These are phyloP conservation scores for Bhutanitis thaidina DNA, from an alignment of 2,888 invertebrate genomes.

Conservation along the genomic window DNA sequence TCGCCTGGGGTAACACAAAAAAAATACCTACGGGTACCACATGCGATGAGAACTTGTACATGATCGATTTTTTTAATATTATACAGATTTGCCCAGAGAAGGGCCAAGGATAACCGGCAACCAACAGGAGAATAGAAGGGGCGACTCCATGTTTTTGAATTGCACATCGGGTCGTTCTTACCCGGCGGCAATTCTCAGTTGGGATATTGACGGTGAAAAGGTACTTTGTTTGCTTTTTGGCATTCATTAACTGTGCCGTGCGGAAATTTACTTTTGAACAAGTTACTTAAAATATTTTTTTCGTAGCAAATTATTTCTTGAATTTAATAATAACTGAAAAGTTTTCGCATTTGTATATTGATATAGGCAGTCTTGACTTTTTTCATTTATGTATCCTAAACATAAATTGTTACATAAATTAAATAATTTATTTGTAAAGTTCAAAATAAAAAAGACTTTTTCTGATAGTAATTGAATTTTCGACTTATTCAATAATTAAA, in stretches of 20 bases:
- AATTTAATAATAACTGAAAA: no score
- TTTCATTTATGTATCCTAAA: no score
- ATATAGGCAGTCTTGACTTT: no score
- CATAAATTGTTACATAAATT: no score
- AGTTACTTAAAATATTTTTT: background rate
- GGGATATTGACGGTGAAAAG: constrained; percentile 89
- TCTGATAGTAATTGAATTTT: no score
- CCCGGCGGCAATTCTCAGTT: constrained; percentile 86
- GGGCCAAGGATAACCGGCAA: constrained; percentile 87
- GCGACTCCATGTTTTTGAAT: constrained; percentile 86
- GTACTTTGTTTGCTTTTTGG: constrained; percentile 50
- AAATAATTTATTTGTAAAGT: no score
- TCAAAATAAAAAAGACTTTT: no score
- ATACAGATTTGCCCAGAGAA: constrained; percentile 83
- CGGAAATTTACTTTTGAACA: constrained; percentile 1
- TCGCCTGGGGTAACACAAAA: no score
- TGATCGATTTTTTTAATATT: constrained; percentile 13
- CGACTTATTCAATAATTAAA: no score
- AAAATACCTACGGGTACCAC: no score
- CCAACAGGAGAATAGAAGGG: constrained; percentile 85
- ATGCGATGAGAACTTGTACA: no score
- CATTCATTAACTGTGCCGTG: constrained; percentile 13
- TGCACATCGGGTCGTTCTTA: constrained; percentile 88
- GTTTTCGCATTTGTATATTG: no score
- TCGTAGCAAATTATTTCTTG: background rate